phyloP scores from a whole-genome alignment of 1,140 invertebrate genomes.

The Calliphora vicina region DNA sequence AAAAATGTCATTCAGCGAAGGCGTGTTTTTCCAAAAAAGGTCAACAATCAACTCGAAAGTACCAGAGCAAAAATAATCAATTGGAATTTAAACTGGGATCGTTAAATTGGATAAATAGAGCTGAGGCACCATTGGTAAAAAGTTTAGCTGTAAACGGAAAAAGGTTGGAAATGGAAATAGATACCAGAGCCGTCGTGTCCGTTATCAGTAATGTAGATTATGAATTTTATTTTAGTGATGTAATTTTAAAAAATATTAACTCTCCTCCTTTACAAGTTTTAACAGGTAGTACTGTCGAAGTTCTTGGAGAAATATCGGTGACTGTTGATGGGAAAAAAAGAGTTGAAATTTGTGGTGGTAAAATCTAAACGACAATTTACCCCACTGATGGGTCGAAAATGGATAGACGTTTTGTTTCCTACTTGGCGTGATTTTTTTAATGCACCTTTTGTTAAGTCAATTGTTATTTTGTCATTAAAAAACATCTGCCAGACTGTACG shows the following conservation, averaged over 20 bases:
- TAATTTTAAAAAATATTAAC: neutral
- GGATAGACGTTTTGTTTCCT: neutral
- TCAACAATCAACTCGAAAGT: neutral
- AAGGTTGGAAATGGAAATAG: neutral
- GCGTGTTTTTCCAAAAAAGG: neutral
- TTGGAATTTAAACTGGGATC: neutral
- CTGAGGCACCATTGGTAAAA: neutral
- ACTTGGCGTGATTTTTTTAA: neutral
- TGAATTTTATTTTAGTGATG: conserved; percentile 1
- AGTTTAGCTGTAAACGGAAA: neutral
- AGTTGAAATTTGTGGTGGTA: neutral
- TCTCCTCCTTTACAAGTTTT: neutral
- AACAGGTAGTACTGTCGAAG: neutral
- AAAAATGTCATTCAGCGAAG: neutral
- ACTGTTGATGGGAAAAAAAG: neutral
- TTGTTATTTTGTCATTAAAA: neutral
- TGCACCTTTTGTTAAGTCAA: neutral
- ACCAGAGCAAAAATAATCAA: neutral
- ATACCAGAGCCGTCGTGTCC: neutral
- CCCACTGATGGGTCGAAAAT: neutral
- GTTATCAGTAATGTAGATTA: neutral
- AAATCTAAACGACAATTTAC: neutral
- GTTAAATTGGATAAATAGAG: neutral
- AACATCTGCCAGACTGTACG: too few relatives aligned
- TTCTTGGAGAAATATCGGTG: neutral